These are phyloP conservation scores for Hippocampus abdominalis DNA, from an alignment of 2,113 vertebrate genomes.

Conservation along the genomic window DNA sequence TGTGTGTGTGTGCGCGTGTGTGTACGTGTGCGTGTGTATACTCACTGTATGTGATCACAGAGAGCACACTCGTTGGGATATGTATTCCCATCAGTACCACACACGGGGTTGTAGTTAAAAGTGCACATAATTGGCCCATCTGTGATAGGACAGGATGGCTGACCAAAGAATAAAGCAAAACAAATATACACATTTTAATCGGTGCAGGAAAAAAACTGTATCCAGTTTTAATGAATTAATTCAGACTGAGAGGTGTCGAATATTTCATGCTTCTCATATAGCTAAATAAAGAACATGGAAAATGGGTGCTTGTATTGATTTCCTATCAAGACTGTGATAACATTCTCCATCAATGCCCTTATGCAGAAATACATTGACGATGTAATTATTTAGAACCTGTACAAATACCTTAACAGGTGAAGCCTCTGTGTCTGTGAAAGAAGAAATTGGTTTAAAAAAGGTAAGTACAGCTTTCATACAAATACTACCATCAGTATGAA, in stretches of 20 bases:
- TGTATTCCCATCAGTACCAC: constrained; percentile 75
- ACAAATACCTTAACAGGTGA: constrained; percentile 42
- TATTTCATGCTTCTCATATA: neutral
- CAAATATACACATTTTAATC: neutral
- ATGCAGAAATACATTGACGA: neutral
- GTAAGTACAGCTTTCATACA: neutral
- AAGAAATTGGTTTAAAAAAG: neutral
- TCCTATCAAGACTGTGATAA: too few relatives aligned
- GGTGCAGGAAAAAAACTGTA: too few relatives aligned
- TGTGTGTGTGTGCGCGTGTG: neutral
- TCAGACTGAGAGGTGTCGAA: neutral
- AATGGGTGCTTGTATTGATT: neutral
- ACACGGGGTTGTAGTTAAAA: constrained; percentile 71
- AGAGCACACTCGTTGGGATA: constrained; percentile 79
- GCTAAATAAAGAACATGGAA: neutral
- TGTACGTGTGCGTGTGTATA: neutral
- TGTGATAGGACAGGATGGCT: constrained; percentile 54
- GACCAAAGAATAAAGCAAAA: neutral
- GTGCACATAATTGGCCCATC: constrained; percentile 59
- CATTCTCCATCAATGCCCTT: neutral
- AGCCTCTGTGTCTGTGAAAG: constrained; percentile 39
- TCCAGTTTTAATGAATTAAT: too few relatives aligned
- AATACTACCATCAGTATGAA: neutral
- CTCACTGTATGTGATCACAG: constrained; percentile 73
- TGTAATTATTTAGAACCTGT: neutral